These are phyloP conservation scores for Pterostichus madidus DNA, from an alignment of 2,888 invertebrate species.

Conservation along the genomic window DNA sequence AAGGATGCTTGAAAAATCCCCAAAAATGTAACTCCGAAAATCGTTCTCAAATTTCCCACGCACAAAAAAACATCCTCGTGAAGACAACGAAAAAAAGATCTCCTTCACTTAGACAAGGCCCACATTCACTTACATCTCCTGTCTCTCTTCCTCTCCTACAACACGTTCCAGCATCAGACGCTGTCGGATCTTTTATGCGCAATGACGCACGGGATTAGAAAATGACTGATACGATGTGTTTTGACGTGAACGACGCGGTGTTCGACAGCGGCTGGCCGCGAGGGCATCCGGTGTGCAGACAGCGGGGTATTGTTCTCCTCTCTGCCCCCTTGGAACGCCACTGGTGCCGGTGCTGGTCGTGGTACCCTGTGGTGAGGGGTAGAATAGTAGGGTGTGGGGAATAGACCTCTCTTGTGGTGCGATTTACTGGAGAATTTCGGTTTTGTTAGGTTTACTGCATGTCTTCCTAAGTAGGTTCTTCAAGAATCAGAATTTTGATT, in stretches of 20 bases:
- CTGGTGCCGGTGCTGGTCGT: no score
- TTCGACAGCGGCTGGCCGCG: conserved; percentile 52
- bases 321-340: no score
- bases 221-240: conserved; percentile 66
- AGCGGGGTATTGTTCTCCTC: conserved; percentile 53
- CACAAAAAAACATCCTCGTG: neutral
- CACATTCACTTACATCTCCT: conserved; percentile 17
- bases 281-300: conserved; percentile 47
- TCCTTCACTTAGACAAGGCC: conserved; percentile 20
- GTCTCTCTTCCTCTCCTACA: conserved; percentile 9
- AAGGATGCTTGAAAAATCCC: no score
- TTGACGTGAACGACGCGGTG: conserved; percentile 51
- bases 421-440: no score
- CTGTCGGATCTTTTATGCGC: conserved; percentile 59
- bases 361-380: no score
- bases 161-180: neutral
- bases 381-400: no score
- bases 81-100: neutral
- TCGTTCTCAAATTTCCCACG: conserved; percentile 10
- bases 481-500: no score
- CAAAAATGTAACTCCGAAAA: neutral
- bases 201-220: conserved; percentile 64
- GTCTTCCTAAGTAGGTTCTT: no score
- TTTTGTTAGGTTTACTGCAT: no score
- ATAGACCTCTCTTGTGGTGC: no score